These are phyloP conservation scores for Notamacropus eugenii DNA, from an alignment of 2,797 vertebrate species.

Conservation along the genomic window DNA sequence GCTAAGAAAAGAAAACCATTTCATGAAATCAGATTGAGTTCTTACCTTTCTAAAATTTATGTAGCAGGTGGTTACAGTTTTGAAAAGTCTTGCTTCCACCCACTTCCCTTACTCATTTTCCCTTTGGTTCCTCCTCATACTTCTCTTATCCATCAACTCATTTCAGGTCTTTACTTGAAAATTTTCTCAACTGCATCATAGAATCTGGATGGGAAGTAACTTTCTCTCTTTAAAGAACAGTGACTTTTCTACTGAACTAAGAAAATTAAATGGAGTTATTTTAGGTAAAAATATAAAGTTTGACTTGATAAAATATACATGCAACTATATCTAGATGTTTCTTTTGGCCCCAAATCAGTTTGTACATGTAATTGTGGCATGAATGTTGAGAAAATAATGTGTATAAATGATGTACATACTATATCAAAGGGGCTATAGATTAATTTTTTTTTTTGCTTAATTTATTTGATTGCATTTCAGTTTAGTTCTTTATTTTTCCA, in stretches of 20 bases:
- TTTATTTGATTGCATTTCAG: neutral
- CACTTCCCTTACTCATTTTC: neutral
- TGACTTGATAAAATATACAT: neutral
- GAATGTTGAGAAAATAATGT: neutral
- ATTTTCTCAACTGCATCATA: conserved; percentile 7
- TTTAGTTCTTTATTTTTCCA: conserved; percentile 16
- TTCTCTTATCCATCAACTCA: neutral
- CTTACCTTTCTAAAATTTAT: no score
- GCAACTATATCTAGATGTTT: neutral
- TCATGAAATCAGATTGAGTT: no score
- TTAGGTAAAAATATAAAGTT: neutral
- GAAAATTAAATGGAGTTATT: neutral
- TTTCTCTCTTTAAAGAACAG: neutral
- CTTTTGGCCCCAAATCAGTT: neutral
- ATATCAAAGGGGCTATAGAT: neutral
- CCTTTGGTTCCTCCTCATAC: neutral
- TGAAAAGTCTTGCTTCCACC: neutral
- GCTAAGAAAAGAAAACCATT: no score
- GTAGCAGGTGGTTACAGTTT: no score
- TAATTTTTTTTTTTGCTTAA: neutral
- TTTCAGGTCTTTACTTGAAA: neutral
- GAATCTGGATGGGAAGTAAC: conserved; percentile 23
- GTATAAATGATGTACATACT: neutral
- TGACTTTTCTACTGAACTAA: neutral
- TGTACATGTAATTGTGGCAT: neutral